phyloP scores from a whole-genome alignment of 2,888 invertebrate species.

The Scrobipalpa costella region DNA sequence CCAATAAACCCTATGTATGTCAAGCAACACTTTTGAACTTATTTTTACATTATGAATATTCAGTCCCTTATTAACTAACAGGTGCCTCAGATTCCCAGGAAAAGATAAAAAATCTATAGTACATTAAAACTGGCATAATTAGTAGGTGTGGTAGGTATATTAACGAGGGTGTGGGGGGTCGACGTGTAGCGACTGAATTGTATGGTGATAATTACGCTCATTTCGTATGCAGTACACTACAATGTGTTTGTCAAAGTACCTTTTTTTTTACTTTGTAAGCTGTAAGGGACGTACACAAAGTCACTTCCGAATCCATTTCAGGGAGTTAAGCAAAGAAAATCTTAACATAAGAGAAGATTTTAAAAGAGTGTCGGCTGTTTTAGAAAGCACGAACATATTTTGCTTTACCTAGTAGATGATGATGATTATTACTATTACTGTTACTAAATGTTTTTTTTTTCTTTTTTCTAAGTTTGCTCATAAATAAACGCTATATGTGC shows the following conservation, averaged over 20 bases:
- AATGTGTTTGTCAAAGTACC: background rate
- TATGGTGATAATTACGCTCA: conserved; percentile 3
- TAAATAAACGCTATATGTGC: too few relatives aligned
- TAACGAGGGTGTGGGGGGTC: background rate
- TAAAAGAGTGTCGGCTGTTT: too few relatives aligned
- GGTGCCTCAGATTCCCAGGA: background rate
- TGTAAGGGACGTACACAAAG: too few relatives aligned
- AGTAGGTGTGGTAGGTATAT: background rate
- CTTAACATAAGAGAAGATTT: too few relatives aligned
- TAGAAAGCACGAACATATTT: too few relatives aligned
- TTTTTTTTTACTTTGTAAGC: too few relatives aligned
- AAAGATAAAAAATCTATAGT: conserved; percentile 1
- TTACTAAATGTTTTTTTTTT: too few relatives aligned
- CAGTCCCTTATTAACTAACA: background rate
- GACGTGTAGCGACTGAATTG: background rate
- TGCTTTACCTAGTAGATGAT: too few relatives aligned
- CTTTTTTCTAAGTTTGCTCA: too few relatives aligned
- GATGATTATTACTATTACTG: too few relatives aligned
- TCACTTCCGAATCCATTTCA: too few relatives aligned
- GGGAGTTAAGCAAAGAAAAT: too few relatives aligned
- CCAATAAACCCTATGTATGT: background rate
- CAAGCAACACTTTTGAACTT: background rate
- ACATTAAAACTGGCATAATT: background rate
- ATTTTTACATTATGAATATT: conserved; percentile 1
- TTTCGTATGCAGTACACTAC: background rate